Conservation (phyloP, 2,113 vertebrate genomes). For the Nestor notabilis region DNA sequence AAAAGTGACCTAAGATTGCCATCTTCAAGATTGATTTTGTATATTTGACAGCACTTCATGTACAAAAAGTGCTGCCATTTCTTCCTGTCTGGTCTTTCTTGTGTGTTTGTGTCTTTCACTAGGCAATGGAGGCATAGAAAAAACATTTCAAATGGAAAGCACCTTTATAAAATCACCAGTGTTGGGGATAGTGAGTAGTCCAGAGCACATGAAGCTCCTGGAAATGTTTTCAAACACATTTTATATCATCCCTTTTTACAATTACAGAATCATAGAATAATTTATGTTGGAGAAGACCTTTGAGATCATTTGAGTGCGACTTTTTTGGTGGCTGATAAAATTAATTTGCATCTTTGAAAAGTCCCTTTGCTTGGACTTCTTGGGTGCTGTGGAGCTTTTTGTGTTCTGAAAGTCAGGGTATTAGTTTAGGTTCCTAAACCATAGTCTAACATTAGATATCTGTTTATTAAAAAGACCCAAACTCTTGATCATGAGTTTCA, state of each 20-base stretch:
- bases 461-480: not conserved
- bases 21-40: not conserved
- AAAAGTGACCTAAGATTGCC: not conserved
- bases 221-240: not conserved
- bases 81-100: not conserved
- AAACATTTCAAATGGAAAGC: not conserved
- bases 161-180: not conserved
- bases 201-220: not conserved
- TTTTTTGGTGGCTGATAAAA: not conserved
- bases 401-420: not conserved
- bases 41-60: not conserved
- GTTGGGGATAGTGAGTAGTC: not conserved
- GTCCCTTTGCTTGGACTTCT: not conserved
- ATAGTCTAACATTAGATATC: not conserved
- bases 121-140: not conserved
- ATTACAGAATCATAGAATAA: not conserved
- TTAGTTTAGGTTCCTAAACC: not conserved
- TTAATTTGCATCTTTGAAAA: not conserved
- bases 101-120: not conserved
- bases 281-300: not conserved
- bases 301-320: not conserved
- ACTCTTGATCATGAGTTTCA: not conserved
- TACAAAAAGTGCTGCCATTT: not conserved
- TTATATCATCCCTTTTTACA: not conserved
- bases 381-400: not conserved